Evolutionary conservation across 2,797 vertebrate genomes (phyloP), one percentile per base, ranked within the genome.

Genomic region (Labroides dimidiatus): DNA sequence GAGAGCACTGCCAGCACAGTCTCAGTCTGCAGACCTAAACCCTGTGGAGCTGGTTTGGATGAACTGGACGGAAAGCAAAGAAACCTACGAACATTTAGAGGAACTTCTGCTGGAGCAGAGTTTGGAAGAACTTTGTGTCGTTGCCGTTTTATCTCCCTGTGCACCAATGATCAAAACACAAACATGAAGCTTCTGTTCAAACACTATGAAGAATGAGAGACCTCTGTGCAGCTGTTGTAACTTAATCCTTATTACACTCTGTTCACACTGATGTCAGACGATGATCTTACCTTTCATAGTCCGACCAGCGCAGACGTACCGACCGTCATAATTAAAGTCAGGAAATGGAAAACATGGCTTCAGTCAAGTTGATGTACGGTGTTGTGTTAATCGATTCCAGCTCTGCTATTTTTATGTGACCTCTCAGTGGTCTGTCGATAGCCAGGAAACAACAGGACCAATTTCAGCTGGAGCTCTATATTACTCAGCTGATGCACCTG

Each of bases 391-490:
- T 86, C 23, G 54, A 84, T 78, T 30, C 21, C 49, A 3, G n/a
- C 43, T 8, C 49, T 16, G 54, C 68, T 66, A 27, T 72, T 80
- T 64, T 61, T 64, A 56, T 59, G 68, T 54, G 75, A 62, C 61
- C 67, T 64, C 75, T 59, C 60, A 33, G 69, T 15, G 30, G 20
- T 62, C 20, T 15, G 65, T 66, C 51, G 13, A 60, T 64, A 41
- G 60, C 63, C 8, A 45, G 42, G 41, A 59, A 75, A 70, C 48
- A 69, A 48, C 69, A 58, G 9, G 43, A 43, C 42, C 64, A 39
- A 23, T 54, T 57, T 65, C 59, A 23, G 11, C 42, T 48, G n/a
- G 54, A 47, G 53, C 53, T 68, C 68, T 49, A 33, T 52, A 24
- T 63, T 63, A 33, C 55, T 69, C 54, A 16, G 17, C 63, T 13